Evolutionary conservation across 2,797 vertebrate genomes (phyloP).

Genomic region (Chaunax sp.): DNA sequence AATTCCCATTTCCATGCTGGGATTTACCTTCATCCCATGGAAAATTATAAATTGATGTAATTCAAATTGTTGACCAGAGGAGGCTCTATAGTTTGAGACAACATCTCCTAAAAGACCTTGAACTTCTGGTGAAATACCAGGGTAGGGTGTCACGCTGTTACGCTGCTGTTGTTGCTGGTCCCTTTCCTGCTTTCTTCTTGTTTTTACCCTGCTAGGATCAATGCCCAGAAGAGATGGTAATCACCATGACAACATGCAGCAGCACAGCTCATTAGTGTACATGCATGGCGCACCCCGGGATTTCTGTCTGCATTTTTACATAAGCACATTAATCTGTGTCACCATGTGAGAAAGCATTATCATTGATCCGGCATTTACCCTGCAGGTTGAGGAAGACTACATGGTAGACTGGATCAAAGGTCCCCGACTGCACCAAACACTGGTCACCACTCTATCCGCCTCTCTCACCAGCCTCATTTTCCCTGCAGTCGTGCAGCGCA

Average conservation of each 20-base stretch:
- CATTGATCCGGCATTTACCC: constrained; percentile 68
- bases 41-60: constrained; percentile 53
- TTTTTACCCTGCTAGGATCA: constrained; percentile 63
- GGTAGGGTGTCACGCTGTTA: constrained; percentile 21
- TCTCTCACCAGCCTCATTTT: constrained; percentile 27
- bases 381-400: constrained; percentile 34
- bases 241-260: constrained; percentile 70
- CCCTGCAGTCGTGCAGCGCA: constrained; percentile 45
- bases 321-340: constrained; percentile 71
- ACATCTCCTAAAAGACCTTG: constrained; percentile 47
- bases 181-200: constrained; percentile 48
- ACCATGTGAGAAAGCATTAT: constrained; percentile 59
- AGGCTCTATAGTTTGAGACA: constrained; percentile 48
- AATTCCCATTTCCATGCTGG: constrained; percentile 68
- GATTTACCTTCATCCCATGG: constrained; percentile 57
- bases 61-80: constrained; percentile 57
- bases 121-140: constrained; percentile 42
- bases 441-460: constrained; percentile 8
- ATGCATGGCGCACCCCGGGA: constrained; percentile 73
- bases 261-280: constrained; percentile 80
- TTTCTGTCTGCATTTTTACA: constrained; percentile 67
- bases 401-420: constrained; percentile 45
- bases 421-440: constrained; percentile 25
- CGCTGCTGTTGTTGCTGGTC: constrained; percentile 44
- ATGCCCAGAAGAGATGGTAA: constrained; percentile 75